Percentiles rank a stretch among this genome's conserved stretches.
phyloP scores from a whole-genome alignment of 2,113 vertebrate genomes.

The Cynocephalus volans region DNA sequence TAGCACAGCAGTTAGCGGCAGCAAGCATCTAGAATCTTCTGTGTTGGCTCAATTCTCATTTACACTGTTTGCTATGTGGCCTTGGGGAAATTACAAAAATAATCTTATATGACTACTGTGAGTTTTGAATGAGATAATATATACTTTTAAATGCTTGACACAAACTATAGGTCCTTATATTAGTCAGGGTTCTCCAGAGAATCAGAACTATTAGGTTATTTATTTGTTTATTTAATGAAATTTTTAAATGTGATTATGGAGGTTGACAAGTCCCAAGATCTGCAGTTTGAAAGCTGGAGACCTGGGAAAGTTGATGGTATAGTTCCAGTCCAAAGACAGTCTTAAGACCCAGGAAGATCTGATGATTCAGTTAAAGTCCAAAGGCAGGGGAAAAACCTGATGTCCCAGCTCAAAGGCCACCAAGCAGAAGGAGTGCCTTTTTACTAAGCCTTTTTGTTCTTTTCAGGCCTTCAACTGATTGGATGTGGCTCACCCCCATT shows the following conservation, averaged over 20 bases:
- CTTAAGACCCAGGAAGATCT: not conserved
- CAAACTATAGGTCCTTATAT: not conserved
- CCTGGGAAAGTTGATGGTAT: not conserved
- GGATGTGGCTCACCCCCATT: too few relatives aligned
- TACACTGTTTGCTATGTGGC: not conserved
- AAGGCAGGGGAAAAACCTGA: not conserved
- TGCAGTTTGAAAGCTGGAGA: not conserved
- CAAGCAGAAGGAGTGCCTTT: not conserved
- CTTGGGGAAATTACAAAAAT: not conserved
- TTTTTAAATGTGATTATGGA: not conserved
- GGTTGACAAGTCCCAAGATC: not conserved
- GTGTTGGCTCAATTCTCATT: not conserved
- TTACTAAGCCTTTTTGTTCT: not conserved
- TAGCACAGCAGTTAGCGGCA: not conserved
- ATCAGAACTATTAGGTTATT: not conserved
- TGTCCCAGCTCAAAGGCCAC: not conserved
- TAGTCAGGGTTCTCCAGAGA: not conserved
- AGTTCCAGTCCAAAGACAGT: not conserved
- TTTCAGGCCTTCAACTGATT: not conserved
- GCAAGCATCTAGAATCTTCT: not conserved
- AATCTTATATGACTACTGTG: not conserved
- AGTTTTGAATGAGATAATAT: not conserved
- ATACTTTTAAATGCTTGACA: not conserved
- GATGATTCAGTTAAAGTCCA: not conserved
- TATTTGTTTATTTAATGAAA: not conserved